Evolutionary conservation across 2,888 invertebrate species (phyloP), one percentile per base, ranked within the genome.

Genomic region (Thera obeliscata): DNA sequence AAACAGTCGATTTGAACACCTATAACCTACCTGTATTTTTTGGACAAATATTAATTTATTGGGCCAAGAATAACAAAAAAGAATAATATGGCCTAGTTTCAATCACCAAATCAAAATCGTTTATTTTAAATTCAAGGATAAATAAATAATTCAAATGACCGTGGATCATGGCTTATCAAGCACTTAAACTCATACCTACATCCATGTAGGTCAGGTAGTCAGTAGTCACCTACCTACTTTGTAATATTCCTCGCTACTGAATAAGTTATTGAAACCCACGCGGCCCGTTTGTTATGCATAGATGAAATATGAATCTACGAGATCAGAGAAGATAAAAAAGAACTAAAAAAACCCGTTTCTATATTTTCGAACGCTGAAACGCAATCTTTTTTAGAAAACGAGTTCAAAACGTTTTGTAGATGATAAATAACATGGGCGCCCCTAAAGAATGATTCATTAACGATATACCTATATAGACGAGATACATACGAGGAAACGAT

Each of bases 71-170:
- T 41, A 41, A 6, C 41, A 41, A 41, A 7, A 7, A 41, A 4
- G 41, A 41, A 41, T 41, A 41, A 41, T 41, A 41, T 6, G 0
- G 41, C 41, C 7, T 41, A 41, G 6, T 7, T 41, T 41, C 5
- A 7, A 41, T 41, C 41, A 7, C 7, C 41, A 41, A 41, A 41
- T 3, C 7, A 41, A 41, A 46, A 9, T 60, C 36, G 33, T 62
- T 56, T 6, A 48, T 60, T 66, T 65, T 60, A 73, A 72, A 70
- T 69, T 70, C 71, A 74, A 69, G 69, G 67, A 63, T 58, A 64
- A 59, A 57, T 62, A 11, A 61, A 5, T 11, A 35, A 68, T 71
- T 64, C 52, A 52, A 56, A 65, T 35, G 8, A 55, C 46, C 56
- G 49, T 58, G n/a, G 46, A 48, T 67, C 67, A 56, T 52, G 41